Conservation (phyloP, 2,797 vertebrate genomes). For the Amniataba percoides region DNA sequence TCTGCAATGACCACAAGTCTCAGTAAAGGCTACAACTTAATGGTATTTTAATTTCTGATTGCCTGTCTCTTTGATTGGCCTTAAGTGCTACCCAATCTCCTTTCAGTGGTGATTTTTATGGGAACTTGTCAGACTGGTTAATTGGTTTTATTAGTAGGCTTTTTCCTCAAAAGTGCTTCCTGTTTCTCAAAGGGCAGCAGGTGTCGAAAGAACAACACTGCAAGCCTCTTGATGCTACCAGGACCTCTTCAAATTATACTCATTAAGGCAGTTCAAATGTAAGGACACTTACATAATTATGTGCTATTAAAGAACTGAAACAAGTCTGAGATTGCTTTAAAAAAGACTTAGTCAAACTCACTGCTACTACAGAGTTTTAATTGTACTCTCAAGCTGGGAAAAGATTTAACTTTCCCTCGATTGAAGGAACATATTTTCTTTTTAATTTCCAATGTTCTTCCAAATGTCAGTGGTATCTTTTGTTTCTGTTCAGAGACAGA, state of each 20-base stretch:
- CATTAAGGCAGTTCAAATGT: slow-evolving; percentile 59
- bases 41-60: slow-evolving; percentile 83
- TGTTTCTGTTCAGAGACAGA: slow-evolving; percentile 41
- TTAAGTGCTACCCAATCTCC: slow-evolving; percentile 82
- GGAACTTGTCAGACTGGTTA: slow-evolving; percentile 86
- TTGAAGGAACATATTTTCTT: slow-evolving; percentile 26
- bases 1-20: slow-evolving; percentile 70
- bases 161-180: slow-evolving; percentile 77
- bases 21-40: slow-evolving; percentile 81
- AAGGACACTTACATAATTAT: slow-evolving; percentile 53
- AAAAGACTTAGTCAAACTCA: slow-evolving; percentile 33
- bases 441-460: slow-evolving; percentile 35
- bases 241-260: slow-evolving; percentile 51
- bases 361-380: slow-evolving; percentile 15
- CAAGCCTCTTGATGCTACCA: slow-evolving; percentile 29
- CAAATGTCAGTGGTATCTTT: slow-evolving; percentile 36
- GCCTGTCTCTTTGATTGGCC: slow-evolving; percentile 84
- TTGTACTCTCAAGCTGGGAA: slow-evolving; percentile 18
- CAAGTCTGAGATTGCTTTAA: slow-evolving; percentile 35
- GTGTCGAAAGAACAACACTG: slow-evolving; percentile 58
- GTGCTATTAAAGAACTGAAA: slow-evolving; percentile 39
- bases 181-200: slow-evolving; percentile 72
- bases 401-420: slow-evolving; percentile 20
- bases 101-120: slow-evolving; percentile 84
- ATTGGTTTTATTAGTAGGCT: slow-evolving; percentile 85